These are phyloP conservation scores for Cyclura pinguis DNA, from an alignment of 2,797 vertebrate species.

Conservation along the genomic window DNA sequence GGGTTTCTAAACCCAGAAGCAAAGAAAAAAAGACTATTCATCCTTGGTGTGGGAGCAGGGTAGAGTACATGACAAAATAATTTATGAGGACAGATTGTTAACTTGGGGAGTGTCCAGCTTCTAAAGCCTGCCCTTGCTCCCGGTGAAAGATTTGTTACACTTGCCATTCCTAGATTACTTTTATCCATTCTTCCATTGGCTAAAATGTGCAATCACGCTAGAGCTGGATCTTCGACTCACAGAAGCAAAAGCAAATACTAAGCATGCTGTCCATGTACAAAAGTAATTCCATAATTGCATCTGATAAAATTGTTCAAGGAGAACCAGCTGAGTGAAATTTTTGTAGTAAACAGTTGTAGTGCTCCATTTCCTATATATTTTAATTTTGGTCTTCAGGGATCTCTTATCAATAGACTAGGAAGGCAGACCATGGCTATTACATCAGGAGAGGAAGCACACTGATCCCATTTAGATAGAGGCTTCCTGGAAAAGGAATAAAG, in stretches of 20 bases:
- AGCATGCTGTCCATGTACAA: neutral
- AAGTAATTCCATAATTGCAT: neutral
- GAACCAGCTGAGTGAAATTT: neutral
- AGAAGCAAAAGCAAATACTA: neutral
- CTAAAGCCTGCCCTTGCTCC: slow-evolving; percentile 26
- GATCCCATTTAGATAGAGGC: neutral
- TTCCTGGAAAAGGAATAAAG: neutral
- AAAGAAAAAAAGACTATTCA: slow-evolving; percentile 26
- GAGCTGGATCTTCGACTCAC: neutral
- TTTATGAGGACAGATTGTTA: slow-evolving; percentile 40
- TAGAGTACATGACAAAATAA: slow-evolving; percentile 37
- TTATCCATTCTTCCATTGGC: neutral
- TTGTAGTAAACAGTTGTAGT: neutral
- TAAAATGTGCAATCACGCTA: slow-evolving; percentile 17
- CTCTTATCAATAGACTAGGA: neutral
- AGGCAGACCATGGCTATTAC: neutral
- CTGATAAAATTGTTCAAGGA: neutral
- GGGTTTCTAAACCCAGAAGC: slow-evolving; percentile 32
- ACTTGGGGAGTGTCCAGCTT: neutral
- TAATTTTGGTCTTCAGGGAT: neutral
- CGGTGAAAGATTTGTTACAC: neutral
- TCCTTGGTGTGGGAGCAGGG: neutral
- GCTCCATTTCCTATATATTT: neutral
- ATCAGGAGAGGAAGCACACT: neutral
- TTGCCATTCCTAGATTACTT: slow-evolving; percentile 21